These are phyloP conservation scores for Pantherophis guttatus DNA, from an alignment of 2,113 vertebrate genomes.

Conservation along the genomic window DNA sequence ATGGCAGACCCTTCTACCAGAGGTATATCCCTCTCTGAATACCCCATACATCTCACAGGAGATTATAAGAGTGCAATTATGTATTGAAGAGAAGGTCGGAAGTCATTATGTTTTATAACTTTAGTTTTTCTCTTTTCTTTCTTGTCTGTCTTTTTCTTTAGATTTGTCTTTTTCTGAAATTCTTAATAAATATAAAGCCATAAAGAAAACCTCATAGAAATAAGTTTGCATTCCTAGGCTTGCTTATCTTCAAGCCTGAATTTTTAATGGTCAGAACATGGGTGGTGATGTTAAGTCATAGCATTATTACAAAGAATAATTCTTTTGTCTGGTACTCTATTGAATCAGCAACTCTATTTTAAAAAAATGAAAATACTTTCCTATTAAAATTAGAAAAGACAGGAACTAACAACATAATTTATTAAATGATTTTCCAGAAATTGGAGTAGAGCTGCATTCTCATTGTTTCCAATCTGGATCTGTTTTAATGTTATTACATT, in stretches of 20 bases:
- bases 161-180: neutral
- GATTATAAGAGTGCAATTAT: neutral
- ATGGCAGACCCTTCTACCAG: neutral
- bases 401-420: neutral
- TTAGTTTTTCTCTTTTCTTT: neutral
- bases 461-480: neutral
- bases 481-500: neutral
- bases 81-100: neutral
- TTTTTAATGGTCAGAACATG: neutral
- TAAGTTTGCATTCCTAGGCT: neutral
- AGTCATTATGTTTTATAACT: neutral
- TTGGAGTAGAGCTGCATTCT: neutral
- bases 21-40: neutral
- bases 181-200: neutral
- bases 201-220: neutral
- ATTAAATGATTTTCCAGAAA: neutral
- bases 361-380: neutral
- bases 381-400: neutral
- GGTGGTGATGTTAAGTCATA: neutral
- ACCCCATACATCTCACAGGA: neutral
- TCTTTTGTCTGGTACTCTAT: neutral
- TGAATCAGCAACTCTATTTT: neutral
- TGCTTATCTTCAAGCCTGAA: neutral
- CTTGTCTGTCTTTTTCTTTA: neutral
- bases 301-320: neutral